Conservation (phyloP, 2,113 vertebrate genomes). For the Actinemys pallida region DNA sequence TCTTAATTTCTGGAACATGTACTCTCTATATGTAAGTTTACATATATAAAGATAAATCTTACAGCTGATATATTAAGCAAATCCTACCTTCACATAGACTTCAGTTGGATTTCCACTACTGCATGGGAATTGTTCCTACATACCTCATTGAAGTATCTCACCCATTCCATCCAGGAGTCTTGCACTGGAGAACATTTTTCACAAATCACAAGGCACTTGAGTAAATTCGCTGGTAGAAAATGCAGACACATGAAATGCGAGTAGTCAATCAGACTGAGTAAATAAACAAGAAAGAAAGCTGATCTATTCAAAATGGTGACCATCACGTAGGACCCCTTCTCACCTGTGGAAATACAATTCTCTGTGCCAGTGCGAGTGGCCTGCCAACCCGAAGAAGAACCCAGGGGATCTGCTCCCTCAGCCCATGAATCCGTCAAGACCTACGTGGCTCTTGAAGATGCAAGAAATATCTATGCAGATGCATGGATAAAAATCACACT, state of each 20-base stretch:
- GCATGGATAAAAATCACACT: background rate
- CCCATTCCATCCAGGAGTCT: background rate
- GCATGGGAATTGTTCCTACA: too few relatives aligned
- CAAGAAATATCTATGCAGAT: background rate
- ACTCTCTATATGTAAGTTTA: background rate
- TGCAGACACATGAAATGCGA: background rate
- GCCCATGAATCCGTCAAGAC: background rate
- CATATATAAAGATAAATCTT: background rate
- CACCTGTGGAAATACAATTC: background rate
- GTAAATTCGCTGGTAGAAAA: background rate
- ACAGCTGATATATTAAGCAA: background rate
- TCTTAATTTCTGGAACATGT: background rate
- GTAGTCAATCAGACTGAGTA: background rate
- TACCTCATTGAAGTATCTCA: background rate
- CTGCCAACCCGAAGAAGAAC: background rate
- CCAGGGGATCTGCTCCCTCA: background rate
- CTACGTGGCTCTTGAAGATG: background rate
- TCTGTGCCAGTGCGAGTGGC: background rate
- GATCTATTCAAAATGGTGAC: background rate
- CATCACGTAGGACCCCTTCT: background rate
- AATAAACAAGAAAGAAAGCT: background rate
- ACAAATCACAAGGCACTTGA: background rate
- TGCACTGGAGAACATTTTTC: background rate
- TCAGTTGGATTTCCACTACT: background rate
- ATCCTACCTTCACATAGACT: background rate